Base-by-base conservation (phyloP, 2,113 vertebrate genomes). In the Zapus hudsonius region DNA sequence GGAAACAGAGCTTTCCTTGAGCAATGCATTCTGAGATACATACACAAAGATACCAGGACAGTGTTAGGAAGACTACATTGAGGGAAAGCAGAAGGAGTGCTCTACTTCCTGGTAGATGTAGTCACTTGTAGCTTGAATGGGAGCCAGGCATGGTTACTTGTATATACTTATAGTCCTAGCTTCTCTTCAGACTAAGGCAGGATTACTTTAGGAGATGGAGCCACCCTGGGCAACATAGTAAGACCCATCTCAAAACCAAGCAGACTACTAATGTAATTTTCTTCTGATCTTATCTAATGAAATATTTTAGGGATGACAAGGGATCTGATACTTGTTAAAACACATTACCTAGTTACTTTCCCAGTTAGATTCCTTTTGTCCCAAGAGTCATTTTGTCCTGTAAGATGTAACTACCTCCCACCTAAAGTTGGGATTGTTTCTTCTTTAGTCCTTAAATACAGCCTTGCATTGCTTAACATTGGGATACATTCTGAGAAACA, bases 1-100 rank as follows among this genome's bases (percentile, higher is more conserved):
- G 72, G 84, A 87, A 92, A 55, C 55, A 79, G n/a, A n/a, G 64
- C 27, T 79, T 47, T 85, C 75, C 79, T 36, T 80, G 44, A 67
- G 7, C 47, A 47, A 33, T 55, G 19, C 4, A 31, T 8, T 88
- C 0, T 83, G 72, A 72, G 44, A 63, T 90, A 23, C 38, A 59
- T 36, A 74, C 15, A 66, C 40, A 84, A 64, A 12, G 40, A 92
- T 74, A 40, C 38, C 40, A 91, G 67, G 36, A 81, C 61, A 69
- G 33, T 57, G 33, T 25, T 12, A 31, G 38, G 40, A 40, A 17
- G 3, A 16, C 42, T n/a, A 16, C 59, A 78, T 64, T 69, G 64
- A 90, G 42, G 47, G 61, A 55, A 82, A 81, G 19, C 6, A 29
- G 22, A 33, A 92, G 59, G 40, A 52, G 63, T 72, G 69, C 11